phyloP scores from a whole-genome alignment of 2,113 vertebrate species.

The Laticauda laticaudata region DNA sequence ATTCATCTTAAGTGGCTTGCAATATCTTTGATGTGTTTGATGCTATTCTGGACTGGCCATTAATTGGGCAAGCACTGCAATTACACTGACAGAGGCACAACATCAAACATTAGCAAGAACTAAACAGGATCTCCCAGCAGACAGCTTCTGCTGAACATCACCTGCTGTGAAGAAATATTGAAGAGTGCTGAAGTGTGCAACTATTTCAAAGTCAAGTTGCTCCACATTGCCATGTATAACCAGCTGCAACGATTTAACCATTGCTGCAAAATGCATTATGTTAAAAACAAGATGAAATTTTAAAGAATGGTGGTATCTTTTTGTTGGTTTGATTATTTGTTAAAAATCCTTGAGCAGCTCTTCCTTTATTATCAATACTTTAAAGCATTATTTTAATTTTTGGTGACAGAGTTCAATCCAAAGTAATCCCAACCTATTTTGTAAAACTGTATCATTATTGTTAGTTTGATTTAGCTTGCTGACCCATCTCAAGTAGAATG shows the following conservation, averaged over 20 bases:
- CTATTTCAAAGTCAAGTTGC: background rate
- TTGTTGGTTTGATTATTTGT: conserved; percentile 15
- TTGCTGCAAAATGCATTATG: conserved; percentile 1
- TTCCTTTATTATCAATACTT: conserved; percentile 3
- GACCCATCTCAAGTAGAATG: conserved; percentile 30
- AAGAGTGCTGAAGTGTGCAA: background rate
- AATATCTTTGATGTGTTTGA: background rate
- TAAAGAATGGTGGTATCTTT: conserved; percentile 3
- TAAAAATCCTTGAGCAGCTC: background rate
- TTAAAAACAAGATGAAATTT: conserved; percentile 22
- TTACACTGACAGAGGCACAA: background rate
- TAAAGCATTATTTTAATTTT: conserved; percentile 19
- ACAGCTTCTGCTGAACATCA: background rate
- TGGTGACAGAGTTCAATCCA: conserved; percentile 30
- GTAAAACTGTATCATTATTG: conserved; percentile 28
- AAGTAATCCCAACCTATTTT: background rate
- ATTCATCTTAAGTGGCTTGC: background rate
- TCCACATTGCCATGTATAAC: background rate
- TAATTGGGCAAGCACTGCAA: conserved; percentile 15
- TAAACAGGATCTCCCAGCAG: background rate
- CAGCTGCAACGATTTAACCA: background rate
- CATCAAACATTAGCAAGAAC: conserved; percentile 2
- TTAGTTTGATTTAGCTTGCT: conserved; percentile 38
- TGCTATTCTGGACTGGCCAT: background rate
- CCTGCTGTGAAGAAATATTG: background rate